Base-by-base conservation (phyloP, 2,888 invertebrate genomes). In the Tyria jacobaeae region DNA sequence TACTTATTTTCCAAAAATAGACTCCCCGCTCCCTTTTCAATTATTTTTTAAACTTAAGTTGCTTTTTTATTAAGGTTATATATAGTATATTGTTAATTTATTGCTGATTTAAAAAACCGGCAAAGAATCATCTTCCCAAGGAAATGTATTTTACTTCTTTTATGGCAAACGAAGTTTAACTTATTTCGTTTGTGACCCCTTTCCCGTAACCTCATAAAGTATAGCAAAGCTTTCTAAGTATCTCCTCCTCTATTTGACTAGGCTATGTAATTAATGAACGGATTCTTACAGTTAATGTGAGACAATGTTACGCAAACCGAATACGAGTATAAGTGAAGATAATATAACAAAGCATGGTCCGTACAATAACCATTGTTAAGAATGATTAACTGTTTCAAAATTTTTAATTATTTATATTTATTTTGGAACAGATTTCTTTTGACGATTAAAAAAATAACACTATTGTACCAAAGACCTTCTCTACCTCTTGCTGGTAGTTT, bases 221-320 rank as follows among this genome's bases (percentile, higher is more conserved):
- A 27, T 17, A 27, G 25, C 14, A 41, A 17, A 54, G 27, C 54
- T 55, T 44, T 55, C 54, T 31, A 44, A 31, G 44, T 44, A 55
- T 55, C 44, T 21, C 44, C 44, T 55, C 21, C 31, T 44, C 31
- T 21, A 55, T 15, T 55, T 21, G 44, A 15, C 44, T 31, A 34
- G 44, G 44, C 44, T 31, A 31, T 21, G 21, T 49, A 50, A 39
- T 21, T 35, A 49, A 58, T 52, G 60, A 68, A 61, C 35, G 44
- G 51, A 31, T 21, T 52, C 9, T 55, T 52, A 62, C 24, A 61
- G 60, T 48, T 64, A 51, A 62, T 60, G 62, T 57, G 51, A 60
- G 67, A 41, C 51, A 51, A 57, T 49, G 49, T 53, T 64, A 59
- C 59, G 48, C 50, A 66, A 64, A 64, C 37, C 50, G 41, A 47